These are phyloP conservation scores for Lagria hirta DNA, from an alignment of 2,888 invertebrate genomes.

Conservation along the genomic window DNA sequence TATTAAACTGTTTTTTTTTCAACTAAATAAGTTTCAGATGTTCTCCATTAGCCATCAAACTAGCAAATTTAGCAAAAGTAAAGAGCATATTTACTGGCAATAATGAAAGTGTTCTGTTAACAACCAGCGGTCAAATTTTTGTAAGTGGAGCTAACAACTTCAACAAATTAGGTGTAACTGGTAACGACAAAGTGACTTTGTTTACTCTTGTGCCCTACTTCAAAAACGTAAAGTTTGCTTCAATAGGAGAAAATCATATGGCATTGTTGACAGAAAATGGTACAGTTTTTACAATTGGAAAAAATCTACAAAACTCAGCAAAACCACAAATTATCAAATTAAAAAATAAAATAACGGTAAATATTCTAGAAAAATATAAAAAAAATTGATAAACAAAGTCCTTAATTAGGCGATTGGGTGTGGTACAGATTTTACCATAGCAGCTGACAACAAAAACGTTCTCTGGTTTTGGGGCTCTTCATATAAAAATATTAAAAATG, in stretches of 20 bases:
- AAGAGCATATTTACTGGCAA: slow-evolving; percentile 62
- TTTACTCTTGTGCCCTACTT: slow-evolving; percentile 49
- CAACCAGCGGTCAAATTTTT: slow-evolving; percentile 61
- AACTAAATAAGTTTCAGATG: slow-evolving; percentile 10
- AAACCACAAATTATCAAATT: slow-evolving; percentile 27
- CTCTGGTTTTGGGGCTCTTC: slow-evolving; percentile 70
- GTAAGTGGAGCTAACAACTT: slow-evolving; percentile 65
- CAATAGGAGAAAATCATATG: slow-evolving; percentile 64
- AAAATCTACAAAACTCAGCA: slow-evolving; percentile 56
- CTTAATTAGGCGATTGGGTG: slow-evolving; percentile 65
- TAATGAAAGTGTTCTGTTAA: slow-evolving; percentile 64
- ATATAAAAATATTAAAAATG: slow-evolving; percentile 43
- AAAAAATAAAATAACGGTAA: slow-evolving; percentile 39
- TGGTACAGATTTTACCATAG: slow-evolving; percentile 67
- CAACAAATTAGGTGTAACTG: slow-evolving; percentile 58
- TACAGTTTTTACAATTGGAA: slow-evolving; percentile 65
- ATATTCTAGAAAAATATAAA: slow-evolving; percentile 25
- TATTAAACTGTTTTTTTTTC: background rate
- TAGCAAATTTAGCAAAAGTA: slow-evolving; percentile 47
- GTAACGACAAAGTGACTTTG: slow-evolving; percentile 9
- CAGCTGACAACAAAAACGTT: slow-evolving; percentile 65
- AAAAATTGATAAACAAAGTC: slow-evolving; percentile 33
- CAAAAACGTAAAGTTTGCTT: slow-evolving; percentile 59
- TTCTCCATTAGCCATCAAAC: slow-evolving; percentile 16
- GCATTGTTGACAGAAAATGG: slow-evolving; percentile 65